phyloP scores from a whole-genome alignment of 2,113 vertebrate genomes.

The Hoplias malabaricus region DNA sequence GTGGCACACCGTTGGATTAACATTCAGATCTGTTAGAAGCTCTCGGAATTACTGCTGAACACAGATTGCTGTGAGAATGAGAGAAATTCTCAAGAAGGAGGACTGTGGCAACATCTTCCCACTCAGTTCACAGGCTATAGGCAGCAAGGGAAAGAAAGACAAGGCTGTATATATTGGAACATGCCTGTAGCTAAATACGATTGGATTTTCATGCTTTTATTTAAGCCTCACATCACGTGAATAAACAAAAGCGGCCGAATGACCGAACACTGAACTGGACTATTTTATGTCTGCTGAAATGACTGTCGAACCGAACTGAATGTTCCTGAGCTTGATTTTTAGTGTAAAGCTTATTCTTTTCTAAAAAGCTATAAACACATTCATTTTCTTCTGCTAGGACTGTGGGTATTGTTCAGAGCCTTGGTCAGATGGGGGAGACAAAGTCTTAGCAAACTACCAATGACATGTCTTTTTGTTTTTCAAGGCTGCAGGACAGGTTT shows the following conservation, averaged over 20 bases:
- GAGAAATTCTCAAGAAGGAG: neutral
- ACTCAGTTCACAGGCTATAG: conserved; percentile 18
- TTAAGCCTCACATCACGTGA: neutral
- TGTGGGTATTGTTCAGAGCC: neutral
- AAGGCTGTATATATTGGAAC: neutral
- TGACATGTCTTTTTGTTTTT: neutral
- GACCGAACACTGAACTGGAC: neutral
- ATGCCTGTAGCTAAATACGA: neutral
- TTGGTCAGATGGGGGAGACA: conserved; percentile 23
- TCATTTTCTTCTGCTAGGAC: neutral
- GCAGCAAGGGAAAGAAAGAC: neutral
- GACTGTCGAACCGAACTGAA: neutral
- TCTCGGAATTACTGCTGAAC: conserved; percentile 1
- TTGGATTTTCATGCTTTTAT: neutral
- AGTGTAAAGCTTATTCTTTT: no score
- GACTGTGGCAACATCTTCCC: conserved; percentile 12
- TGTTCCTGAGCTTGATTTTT: neutral
- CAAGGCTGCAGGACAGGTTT: neutral
- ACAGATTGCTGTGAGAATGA: neutral
- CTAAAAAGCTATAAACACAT: neutral
- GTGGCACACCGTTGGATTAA: neutral
- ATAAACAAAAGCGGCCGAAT: neutral
- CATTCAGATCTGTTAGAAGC: neutral
- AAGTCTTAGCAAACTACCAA: neutral
- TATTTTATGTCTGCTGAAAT: neutral